Conservation (phyloP, 2,797 vertebrate genomes). For the Echeneis naucrates region DNA sequence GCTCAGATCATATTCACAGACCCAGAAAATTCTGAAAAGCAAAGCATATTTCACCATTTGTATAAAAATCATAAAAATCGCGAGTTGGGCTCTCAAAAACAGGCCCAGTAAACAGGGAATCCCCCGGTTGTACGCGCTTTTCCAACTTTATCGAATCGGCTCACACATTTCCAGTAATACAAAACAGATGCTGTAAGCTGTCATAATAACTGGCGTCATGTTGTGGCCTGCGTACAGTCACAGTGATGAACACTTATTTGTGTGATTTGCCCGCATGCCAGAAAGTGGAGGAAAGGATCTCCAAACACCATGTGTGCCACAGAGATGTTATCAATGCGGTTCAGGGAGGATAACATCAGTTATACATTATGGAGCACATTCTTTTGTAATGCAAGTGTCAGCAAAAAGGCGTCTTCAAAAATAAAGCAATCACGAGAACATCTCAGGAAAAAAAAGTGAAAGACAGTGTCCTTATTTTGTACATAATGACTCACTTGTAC, state of each 20-base stretch:
- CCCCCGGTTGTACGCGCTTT: slow-evolving; percentile 37
- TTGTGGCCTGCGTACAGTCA: slow-evolving; percentile 35
- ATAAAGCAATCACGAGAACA: background rate
- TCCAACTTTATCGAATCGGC: slow-evolving; percentile 51
- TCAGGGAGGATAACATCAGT: slow-evolving; percentile 34
- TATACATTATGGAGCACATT: slow-evolving; percentile 31
- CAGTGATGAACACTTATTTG: slow-evolving; percentile 45
- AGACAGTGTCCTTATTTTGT: background rate
- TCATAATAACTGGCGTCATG: slow-evolving; percentile 60
- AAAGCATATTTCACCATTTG: slow-evolving; percentile 26
- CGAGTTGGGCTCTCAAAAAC: slow-evolving; percentile 19
- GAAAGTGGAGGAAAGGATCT: slow-evolving; percentile 28
- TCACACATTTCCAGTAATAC: slow-evolving; percentile 59
- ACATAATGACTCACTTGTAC: background rate
- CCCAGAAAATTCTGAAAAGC: slow-evolving; percentile 20
- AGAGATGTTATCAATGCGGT: slow-evolving; percentile 39
- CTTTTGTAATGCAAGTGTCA: slow-evolving; percentile 31
- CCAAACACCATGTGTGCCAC: slow-evolving; percentile 16
- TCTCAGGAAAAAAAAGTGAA: background rate
- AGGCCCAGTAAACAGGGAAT: slow-evolving; percentile 32
- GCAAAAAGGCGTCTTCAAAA: slow-evolving; percentile 19
- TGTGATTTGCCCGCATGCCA: slow-evolving; percentile 44
- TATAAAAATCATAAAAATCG: slow-evolving; percentile 24
- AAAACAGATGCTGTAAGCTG: slow-evolving; percentile 64
- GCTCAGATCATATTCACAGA: slow-evolving; percentile 11